Base-by-base conservation (phyloP, 1,140 invertebrate genomes). In the Laodelphax striatellus region DNA sequence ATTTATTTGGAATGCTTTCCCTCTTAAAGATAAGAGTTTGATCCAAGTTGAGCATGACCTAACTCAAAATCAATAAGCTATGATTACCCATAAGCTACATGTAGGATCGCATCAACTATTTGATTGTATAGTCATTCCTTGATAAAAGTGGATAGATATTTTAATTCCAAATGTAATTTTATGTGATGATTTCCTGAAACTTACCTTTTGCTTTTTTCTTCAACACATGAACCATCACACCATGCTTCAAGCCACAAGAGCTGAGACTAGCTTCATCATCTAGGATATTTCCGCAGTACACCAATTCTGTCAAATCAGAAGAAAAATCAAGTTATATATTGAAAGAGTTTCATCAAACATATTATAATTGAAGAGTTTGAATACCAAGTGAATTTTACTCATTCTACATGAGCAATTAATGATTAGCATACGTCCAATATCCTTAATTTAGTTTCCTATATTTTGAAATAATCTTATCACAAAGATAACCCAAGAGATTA, bases 251-350 rank as follows among this genome's bases (percentile, higher is more conserved):
- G 11, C 77, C 77, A 67, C 70, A 76, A 2, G 73, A 72, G 55
- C 73, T 72, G 14, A 81, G 52, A 5, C 73, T 76, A 8, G 70
- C 62, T 10, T 78, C 72, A 63, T 79, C 74, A 59, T 79, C 76
- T 2, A 81, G 64, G 50, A 78, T 68, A 62, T 73, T 71, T 11
- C 80, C 80, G 66, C 76, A 77, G 63, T 77, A 80, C 59, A 77
- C 70, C 16, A 81, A 68, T 68, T 80, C 80, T 80, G 55, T 5
- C 67, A 69, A 60, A 16, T 62, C 22, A 21, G 63, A 56, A 13
- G 55, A 14, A 5, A 16, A 5, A n/a, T 4, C 5, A n/a, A 4
- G 5, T 24, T 21, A 31, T n/a, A 16, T 6, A 16, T 28, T 55
- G 17, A 44, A 3, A n/a, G n/a, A n/a, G n/a, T n/a, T n/a, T n/a